Conservation (phyloP, 2,888 invertebrate genomes). For the Drosophila neotestacea region DNA sequence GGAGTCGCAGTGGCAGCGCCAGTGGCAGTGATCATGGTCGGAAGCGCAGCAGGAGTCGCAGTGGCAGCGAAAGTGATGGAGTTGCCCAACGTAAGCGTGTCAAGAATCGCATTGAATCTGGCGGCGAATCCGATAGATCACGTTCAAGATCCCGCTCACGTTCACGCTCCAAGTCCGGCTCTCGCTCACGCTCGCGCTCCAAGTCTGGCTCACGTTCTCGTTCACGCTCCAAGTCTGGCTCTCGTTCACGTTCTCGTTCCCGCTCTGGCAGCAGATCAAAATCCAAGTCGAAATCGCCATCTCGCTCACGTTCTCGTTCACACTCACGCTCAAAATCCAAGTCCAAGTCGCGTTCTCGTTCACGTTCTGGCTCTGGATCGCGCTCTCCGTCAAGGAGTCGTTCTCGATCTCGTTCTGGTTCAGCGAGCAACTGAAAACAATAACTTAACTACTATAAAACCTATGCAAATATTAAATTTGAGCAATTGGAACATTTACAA, state of each 20-base stretch:
- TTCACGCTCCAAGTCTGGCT: constrained; percentile 61
- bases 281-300: constrained; percentile 34
- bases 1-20: constrained; percentile 69
- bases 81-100: constrained; percentile 54
- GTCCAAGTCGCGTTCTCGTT: constrained; percentile 59
- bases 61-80: constrained; percentile 69
- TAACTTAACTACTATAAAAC: background rate
- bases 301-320: constrained; percentile 44
- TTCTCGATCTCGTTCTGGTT: constrained; percentile 66
- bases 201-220: constrained; percentile 65
- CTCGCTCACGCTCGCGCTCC: constrained; percentile 67
- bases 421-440: constrained; percentile 60
- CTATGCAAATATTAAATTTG: constrained; percentile 29
- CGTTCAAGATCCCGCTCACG: constrained; percentile 53
- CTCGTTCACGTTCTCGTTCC: constrained; percentile 54
- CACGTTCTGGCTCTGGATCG: constrained; percentile 58
- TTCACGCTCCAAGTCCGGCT: constrained; percentile 66
- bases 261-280: constrained; percentile 34
- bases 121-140: constrained; percentile 69
- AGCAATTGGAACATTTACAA: constrained; percentile 9
- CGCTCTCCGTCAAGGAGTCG: constrained; percentile 62
- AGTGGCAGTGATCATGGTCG: constrained; percentile 74
- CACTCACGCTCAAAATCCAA: constrained; percentile 74
- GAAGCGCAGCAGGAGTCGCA: constrained; percentile 71
- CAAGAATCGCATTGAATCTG: constrained; percentile 78